These are phyloP conservation scores for Yponomeuta malinellus DNA, from an alignment of 2,888 invertebrate species.

Conservation along the genomic window DNA sequence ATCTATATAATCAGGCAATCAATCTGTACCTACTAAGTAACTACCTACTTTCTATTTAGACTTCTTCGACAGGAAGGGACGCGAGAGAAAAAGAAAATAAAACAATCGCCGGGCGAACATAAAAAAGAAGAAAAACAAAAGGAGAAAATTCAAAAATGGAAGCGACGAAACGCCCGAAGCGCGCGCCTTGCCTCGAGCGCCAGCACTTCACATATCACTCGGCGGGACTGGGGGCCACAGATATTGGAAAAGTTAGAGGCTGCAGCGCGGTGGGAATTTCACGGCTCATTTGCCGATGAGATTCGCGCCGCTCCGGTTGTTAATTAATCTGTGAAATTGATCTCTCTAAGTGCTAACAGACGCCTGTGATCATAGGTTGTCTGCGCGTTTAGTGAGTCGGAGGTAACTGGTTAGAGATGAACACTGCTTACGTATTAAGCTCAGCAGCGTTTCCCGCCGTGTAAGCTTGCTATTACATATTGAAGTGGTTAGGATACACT, in stretches of 20 bases:
- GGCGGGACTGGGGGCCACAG: neutral
- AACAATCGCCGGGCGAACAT: neutral
- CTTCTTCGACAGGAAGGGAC: neutral
- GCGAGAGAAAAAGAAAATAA: neutral
- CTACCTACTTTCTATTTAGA: neutral
- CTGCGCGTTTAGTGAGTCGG: neutral
- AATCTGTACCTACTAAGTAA: too few relatives aligned
- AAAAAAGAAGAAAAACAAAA: neutral
- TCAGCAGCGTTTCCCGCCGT: too few relatives aligned
- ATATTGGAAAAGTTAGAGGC: slow-evolving; percentile 11
- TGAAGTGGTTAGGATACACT: too few relatives aligned
- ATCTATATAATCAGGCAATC: too few relatives aligned
- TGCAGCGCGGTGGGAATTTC: slow-evolving; percentile 6
- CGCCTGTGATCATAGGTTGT: slow-evolving; percentile 1
- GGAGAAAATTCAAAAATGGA: neutral
- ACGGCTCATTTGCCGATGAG: slow-evolving; percentile 10
- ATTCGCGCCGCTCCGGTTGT: neutral
- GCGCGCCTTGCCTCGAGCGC: neutral
- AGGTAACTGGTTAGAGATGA: neutral
- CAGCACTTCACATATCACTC: neutral
- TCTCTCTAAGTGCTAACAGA: neutral
- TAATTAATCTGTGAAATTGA: slow-evolving; percentile 3
- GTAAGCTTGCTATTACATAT: too few relatives aligned
- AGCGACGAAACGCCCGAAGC: neutral
- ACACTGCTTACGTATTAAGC: neutral